phyloP scores from a whole-genome alignment of 1,140 invertebrate genomes.

The Anastrepha obliqua region DNA sequence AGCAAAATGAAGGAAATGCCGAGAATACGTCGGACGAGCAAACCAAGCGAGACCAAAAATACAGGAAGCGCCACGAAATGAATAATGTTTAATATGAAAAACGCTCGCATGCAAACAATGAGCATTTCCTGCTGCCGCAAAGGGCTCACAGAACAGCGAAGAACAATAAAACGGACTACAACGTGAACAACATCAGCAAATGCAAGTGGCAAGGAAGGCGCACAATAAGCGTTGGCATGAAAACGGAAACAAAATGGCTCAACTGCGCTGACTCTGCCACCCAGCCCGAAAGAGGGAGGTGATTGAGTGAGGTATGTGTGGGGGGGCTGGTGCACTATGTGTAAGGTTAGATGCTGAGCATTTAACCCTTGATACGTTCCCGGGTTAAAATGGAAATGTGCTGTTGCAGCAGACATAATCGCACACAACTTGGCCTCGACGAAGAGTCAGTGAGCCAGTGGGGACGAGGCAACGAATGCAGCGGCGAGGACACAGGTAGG shows the following conservation, averaged over 20 bases:
- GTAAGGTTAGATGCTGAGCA: neutral
- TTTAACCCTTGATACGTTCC: slow-evolving; percentile 34
- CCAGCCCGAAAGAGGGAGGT: neutral
- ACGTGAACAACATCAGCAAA: neutral
- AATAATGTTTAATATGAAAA: slow-evolving; percentile 31
- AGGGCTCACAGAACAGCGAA: neutral
- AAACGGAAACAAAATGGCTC: slow-evolving; percentile 1
- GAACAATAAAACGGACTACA: slow-evolving; percentile 19
- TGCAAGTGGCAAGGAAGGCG: neutral
- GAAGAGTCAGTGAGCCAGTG: neutral
- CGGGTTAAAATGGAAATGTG: slow-evolving; percentile 19
- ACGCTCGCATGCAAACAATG: slow-evolving; percentile 42
- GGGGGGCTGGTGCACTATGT: neutral
- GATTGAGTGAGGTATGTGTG: neutral
- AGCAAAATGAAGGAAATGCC: neutral
- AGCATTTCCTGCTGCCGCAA: slow-evolving; percentile 19
- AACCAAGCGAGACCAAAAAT: neutral
- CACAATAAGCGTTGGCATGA: slow-evolving; percentile 28
- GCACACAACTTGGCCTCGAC: slow-evolving; percentile 29
- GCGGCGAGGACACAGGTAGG: neutral
- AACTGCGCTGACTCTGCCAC: neutral
- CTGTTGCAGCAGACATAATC: slow-evolving; percentile 2
- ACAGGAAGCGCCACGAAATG: neutral
- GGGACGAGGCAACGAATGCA: too few species aligned
- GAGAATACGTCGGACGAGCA: neutral